Evolutionary conservation across 2,113 vertebrate genomes (phyloP), one percentile per base, ranked within the genome.

Genomic region (Protomyctophum bolini): DNA sequence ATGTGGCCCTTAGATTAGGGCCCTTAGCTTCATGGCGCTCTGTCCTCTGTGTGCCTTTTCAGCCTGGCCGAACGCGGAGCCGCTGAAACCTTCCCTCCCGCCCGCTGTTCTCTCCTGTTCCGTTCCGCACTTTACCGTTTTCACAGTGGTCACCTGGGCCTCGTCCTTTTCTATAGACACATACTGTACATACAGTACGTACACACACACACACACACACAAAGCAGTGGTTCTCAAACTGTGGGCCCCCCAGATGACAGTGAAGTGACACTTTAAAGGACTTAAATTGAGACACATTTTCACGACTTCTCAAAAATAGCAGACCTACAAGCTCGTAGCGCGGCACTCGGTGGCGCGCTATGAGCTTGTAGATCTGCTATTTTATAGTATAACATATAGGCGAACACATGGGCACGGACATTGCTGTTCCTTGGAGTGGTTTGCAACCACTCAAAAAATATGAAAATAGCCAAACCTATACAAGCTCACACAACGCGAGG

Each of bases 41-140:
- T 59, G 59, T 66, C 67, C 33, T 68, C n/a, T 70, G 21, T 59
- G 74, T 83, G 73, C 70, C 78, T 79, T 77, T 74, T 67, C 73
- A 59, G 68, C 12, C 33, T 48, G 58, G n/a, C 45, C 28, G 58
- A 21, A 68, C 63, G 55, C 68, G 55, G 58, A 73, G 70, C 58
- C 60, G 8, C 51, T 54, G 47, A 58, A 49, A 14, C 15, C 67
- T 66, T 75, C 8, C 57, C 12, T 21, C 21, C 21, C 2, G 1
- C 21, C 45, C 10, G 14, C 46, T 7, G 7, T 14, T 47, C 8
- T 15, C 10, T 57, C 28, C 48, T 49, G 8, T 15, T 51, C 48
- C 11, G 55, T n/a, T n/a, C 21, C 21, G 21, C 45, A 57, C 41
- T 48, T 57, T 47, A 47, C 54, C 21, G 41, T 58, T 21, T 33